phyloP scores from a whole-genome alignment of 1,140 invertebrate genomes.

The Teleogryllus occipitalis region DNA sequence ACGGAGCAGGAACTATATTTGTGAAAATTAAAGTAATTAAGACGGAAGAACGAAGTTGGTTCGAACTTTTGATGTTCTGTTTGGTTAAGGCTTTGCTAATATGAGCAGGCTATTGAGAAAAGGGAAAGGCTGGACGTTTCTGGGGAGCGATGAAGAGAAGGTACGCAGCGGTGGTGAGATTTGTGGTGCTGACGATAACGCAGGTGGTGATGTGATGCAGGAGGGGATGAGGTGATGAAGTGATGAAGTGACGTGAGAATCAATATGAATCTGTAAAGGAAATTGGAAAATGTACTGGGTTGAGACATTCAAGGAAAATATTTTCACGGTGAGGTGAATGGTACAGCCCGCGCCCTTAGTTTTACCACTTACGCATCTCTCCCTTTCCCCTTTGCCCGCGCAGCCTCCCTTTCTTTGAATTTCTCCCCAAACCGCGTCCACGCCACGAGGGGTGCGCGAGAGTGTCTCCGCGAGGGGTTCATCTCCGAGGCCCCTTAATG shows the following conservation, averaged over 20 bases:
- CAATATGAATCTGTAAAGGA: not conserved
- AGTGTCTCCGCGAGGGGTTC: no score
- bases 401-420: no score
- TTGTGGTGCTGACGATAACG: not conserved
- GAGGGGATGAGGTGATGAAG: no score
- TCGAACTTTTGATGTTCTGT: not conserved
- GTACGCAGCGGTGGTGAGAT: not conserved
- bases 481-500: no score
- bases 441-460: no score
- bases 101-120: not conserved
- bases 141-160: not conserved
- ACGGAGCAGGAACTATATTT: not conserved
- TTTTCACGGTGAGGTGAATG: no score
- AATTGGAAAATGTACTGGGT: not conserved
- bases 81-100: not conserved
- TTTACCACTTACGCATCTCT: no score
- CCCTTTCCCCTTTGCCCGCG: no score
- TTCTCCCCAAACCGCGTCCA: no score
- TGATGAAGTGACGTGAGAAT: not conserved
- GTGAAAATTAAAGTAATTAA: constrained; percentile 1
- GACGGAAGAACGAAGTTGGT: not conserved
- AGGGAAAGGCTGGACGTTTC: not conserved
- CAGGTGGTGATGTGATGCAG: no score
- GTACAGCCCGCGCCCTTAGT: no score
- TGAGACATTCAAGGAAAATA: not conserved